These are phyloP conservation scores for Barnardius zonarius DNA, from an alignment of 2,113 vertebrate species.

Conservation along the genomic window DNA sequence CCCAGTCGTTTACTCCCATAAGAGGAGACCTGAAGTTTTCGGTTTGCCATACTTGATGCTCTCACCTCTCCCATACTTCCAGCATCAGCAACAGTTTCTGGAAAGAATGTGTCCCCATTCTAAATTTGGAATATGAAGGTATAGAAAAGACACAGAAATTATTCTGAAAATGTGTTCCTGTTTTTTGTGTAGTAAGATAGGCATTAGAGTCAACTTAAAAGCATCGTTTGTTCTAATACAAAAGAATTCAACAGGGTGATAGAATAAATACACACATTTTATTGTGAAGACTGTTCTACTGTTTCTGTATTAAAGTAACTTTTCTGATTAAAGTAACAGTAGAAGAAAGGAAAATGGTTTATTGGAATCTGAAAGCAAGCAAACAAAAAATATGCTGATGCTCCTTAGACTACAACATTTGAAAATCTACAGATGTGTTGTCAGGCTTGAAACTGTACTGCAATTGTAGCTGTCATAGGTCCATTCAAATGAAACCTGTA, in stretches of 20 bases:
- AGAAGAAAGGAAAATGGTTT: not conserved
- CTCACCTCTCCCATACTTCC: not conserved
- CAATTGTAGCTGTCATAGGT: slow-evolving; percentile 43
- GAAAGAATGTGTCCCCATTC: not conserved
- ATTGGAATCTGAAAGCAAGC: not conserved
- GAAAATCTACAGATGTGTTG: slow-evolving; percentile 20
- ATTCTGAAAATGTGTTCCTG: not conserved
- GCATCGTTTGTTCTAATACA: rapidly evolving
- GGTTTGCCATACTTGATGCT: rapidly evolving
- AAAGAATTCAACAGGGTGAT: not conserved
- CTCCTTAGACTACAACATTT: not conserved
- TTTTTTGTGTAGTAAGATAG: not conserved
- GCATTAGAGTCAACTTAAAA: not conserved
- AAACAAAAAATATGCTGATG: not conserved
- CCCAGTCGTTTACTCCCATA: rapidly evolving
- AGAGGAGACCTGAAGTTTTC: not conserved
- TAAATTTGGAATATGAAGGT: not conserved
- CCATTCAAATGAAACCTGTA: slow-evolving; percentile 55
- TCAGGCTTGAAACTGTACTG: slow-evolving; percentile 23
- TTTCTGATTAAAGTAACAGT: not conserved
- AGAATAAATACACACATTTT: not conserved
- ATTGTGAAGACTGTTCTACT: not conserved
- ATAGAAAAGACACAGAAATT: not conserved
- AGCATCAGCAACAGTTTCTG: not conserved
- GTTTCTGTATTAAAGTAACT: not conserved